Base-by-base conservation (phyloP, 2,888 invertebrate genomes). In the Rhamphomyia laevipes region DNA sequence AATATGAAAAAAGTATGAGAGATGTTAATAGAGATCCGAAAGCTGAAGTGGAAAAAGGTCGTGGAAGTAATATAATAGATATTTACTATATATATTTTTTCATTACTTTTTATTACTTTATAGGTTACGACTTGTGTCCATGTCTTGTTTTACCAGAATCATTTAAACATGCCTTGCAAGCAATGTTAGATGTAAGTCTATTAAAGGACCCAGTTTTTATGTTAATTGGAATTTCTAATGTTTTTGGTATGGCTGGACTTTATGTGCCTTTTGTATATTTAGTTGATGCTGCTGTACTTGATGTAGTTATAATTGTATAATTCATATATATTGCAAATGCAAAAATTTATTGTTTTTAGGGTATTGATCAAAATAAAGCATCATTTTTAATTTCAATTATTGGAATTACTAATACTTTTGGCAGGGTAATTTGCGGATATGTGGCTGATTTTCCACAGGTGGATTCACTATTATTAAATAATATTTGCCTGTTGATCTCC, bases 231-330 rank as follows among this genome's bases (percentile, higher is more conserved):
- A 79, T 95, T 47, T 93, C 92, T 55, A 96, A 95, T 70, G 77
- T 97, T 50, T 91, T 97, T 67, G 97, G 96, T 60, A 95, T 97
- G 87, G 88, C 95, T 47, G 96, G 96, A 56, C 81, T 96, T 48
- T 95, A 95, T 70, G 90, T 97, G 57, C 97, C 97, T 37, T 97
- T 94, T 70, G 89, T 94, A 45, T 97, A 91, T 66, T 77, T 97
- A 48, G 89, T 92, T 21, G 88, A 92, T 59, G 84, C 85, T 47
- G 88, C 88, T 12, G 75, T 71, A 51, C 67, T 74, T 49, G 81
- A 83, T 63, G 86, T 86, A 69, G 77, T 77, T 73, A 47, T 43
- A 37, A 17, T 45, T 42, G 3, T 23, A 21, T 17, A 31, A 38
- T 27, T 9, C 23, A 27, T 7, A 27, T 9, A 7, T 27, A 7